Conservation (phyloP, 92 coral and sea anemone genomes). For the Epizoanthus stellaris region DNA sequence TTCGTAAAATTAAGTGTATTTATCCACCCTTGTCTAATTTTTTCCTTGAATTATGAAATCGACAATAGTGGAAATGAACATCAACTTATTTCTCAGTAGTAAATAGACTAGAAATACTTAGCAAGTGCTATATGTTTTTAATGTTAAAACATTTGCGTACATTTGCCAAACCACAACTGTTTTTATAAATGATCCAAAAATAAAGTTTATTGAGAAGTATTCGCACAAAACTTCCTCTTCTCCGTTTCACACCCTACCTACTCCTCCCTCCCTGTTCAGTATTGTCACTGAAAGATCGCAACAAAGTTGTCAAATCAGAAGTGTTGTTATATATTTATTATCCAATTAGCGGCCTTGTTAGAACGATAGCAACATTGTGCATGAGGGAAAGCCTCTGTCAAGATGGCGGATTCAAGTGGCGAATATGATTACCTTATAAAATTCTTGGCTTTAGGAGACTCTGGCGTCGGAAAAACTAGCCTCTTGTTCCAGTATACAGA, state of each 20-base stretch:
- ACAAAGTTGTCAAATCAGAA: constrained; percentile 45
- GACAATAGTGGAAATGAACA: too few species aligned
- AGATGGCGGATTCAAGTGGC: constrained; percentile 94
- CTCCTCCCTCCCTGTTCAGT: neutral
- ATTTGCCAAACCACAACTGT: too few species aligned
- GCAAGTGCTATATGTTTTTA: too few species aligned
- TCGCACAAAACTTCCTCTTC: neutral
- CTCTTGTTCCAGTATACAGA: constrained; percentile 93
- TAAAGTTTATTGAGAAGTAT: too few species aligned
- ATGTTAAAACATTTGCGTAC: too few species aligned
- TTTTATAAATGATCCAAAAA: too few species aligned
- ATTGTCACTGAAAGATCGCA: neutral
- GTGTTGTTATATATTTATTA: constrained; percentile 12
- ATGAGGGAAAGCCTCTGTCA: constrained; percentile 60
- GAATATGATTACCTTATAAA: constrained; percentile 95
- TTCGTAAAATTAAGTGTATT: too few species aligned
- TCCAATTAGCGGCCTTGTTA: constrained; percentile 80
- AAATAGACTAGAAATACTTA: too few species aligned
- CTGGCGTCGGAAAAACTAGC: constrained; percentile 99
- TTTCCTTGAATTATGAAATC: too few species aligned
- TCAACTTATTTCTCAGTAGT: too few species aligned
- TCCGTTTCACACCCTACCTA: neutral
- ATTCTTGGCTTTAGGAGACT: constrained; percentile 95
- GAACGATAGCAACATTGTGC: constrained; percentile 52
- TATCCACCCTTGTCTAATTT: too few species aligned